phyloP scores from a whole-genome alignment of 2,113 vertebrate genomes.

The Myotis davidii region DNA sequence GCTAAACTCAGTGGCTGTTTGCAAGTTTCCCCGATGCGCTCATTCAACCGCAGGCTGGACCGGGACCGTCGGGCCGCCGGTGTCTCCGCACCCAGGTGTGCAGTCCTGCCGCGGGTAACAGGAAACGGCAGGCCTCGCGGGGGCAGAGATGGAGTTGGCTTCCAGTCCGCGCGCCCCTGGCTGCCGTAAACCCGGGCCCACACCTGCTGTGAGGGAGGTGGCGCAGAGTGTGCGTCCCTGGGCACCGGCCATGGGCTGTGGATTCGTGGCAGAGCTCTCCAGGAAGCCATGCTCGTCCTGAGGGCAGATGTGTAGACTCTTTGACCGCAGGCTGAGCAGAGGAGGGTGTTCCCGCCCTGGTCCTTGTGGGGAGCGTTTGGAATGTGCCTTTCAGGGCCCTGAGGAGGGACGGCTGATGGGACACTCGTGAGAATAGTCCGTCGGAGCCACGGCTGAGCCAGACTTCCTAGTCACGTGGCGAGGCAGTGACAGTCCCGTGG shows the following conservation, averaged over 20 bases:
- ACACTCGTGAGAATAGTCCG: not conserved
- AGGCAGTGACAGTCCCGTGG: accelerated
- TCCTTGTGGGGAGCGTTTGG: not conserved
- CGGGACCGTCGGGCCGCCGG: accelerated
- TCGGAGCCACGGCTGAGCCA: accelerated
- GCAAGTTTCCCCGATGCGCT: not conserved
- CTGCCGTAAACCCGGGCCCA: not conserved
- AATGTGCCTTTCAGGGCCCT: not conserved
- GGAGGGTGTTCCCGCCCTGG: not conserved
- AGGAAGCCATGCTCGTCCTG: not conserved
- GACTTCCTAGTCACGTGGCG: too few species aligned
- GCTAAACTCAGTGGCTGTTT: accelerated
- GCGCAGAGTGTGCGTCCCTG: too few species aligned
- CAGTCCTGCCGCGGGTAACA: not conserved
- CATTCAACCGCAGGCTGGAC: not conserved
- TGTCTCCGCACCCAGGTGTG: not conserved
- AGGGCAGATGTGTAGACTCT: not conserved
- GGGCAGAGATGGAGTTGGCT: not conserved
- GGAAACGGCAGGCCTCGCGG: not conserved
- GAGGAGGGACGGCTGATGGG: not conserved
- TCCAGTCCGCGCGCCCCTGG: accelerated
- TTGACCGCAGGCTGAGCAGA: not conserved
- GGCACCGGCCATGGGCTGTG: not conserved
- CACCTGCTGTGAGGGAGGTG: not conserved
- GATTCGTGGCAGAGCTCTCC: not conserved